Conservation (phyloP, 1,140 invertebrate genomes). For the Atta cephalotes region DNA sequence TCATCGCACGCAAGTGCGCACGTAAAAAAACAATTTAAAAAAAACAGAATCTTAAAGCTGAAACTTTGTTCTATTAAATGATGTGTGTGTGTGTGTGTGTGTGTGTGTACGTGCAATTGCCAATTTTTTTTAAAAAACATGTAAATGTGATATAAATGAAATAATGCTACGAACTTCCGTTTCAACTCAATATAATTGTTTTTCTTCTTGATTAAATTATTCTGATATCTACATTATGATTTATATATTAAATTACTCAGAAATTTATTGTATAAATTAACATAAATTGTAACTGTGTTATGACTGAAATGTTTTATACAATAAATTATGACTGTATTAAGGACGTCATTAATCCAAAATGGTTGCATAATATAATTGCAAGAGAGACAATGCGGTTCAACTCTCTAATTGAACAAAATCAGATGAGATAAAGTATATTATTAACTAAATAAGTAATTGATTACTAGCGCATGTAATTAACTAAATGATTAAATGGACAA, state of each 20-base stretch:
- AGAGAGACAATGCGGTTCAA: neutral
- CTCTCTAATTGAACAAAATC: neutral
- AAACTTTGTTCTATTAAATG: too few species aligned
- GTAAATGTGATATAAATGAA: too few species aligned
- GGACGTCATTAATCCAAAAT: constrained; percentile 21
- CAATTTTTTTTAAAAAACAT: too few species aligned
- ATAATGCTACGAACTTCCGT: too few species aligned
- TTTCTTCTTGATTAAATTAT: neutral
- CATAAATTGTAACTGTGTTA: neutral
- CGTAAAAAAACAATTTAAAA: too few species aligned
- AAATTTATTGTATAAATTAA: constrained; percentile 37
- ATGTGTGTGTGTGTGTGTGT: too few species aligned
- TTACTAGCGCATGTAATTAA: constrained; percentile 48
- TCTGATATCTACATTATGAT: neutral
- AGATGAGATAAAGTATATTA: constrained; percentile 17
- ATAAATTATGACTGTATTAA: constrained; percentile 49
- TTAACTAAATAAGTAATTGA: constrained; percentile 59
- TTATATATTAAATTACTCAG: constrained; percentile 4
- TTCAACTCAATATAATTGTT: neutral
- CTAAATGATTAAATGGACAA: constrained; percentile 48
- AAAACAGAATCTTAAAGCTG: too few species aligned
- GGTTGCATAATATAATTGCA: constrained; percentile 5
- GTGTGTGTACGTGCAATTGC: too few species aligned
- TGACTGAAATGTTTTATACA: constrained; percentile 16
- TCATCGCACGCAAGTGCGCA: too few species aligned